phyloP scores from a whole-genome alignment of 2,113 vertebrate species.

The Trachemys scripta region DNA sequence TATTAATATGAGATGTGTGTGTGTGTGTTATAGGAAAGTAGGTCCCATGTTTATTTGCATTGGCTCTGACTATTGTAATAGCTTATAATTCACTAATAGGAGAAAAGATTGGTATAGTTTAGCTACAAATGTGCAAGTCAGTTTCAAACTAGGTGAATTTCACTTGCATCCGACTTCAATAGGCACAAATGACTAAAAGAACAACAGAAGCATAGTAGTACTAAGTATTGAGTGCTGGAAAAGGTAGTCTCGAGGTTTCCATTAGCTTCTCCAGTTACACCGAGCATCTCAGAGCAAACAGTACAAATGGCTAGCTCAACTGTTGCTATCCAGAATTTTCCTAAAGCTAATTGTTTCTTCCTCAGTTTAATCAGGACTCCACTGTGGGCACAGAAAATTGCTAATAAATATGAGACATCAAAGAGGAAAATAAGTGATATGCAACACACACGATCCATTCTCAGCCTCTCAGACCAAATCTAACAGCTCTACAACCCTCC shows the following conservation, averaged over 20 bases:
- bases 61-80: not conserved
- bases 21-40: not conserved
- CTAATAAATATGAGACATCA: not conserved
- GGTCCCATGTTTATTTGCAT: not conserved
- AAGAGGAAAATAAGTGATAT: not conserved
- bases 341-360: slow-evolving; percentile 7
- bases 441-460: not conserved
- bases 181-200: not conserved
- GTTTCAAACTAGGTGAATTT: not conserved
- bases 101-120: not conserved
- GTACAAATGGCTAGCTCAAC: not conserved
- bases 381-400: not conserved
- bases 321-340: slow-evolving; percentile 29
- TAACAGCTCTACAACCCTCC: too few relatives aligned
- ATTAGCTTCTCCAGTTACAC: not conserved
- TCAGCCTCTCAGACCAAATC: too few relatives aligned
- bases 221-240: not conserved
- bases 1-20: not conserved
- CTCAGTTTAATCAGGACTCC: not conserved
- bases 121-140: not conserved
- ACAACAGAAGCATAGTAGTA: not conserved
- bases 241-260: not conserved
- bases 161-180: not conserved
- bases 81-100: not conserved
- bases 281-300: not conserved